These are phyloP conservation scores for Megalopta genalis DNA, from an alignment of 1,140 invertebrate species.

Conservation along the genomic window DNA sequence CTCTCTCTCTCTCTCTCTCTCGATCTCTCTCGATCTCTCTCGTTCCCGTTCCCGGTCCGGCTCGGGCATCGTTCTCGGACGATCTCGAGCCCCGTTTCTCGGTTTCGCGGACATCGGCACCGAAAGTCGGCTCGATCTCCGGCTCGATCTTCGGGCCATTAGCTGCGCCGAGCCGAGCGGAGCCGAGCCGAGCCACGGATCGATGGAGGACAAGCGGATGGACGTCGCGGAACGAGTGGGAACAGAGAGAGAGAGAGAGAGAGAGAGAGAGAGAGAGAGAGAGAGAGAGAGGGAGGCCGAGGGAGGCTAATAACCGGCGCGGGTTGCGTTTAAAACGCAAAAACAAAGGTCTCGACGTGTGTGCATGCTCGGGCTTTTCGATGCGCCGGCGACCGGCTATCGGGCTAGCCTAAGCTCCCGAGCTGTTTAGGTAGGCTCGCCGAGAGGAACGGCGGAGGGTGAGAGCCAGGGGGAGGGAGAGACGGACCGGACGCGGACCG, in stretches of 20 bases:
- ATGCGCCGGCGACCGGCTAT: not conserved
- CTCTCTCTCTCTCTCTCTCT: constrained; percentile 1
- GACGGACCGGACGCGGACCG: constrained; percentile 27
- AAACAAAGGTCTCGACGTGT: constrained; percentile 70
- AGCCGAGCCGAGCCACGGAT: no score
- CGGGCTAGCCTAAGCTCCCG: not conserved
- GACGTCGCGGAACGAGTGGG: no score
- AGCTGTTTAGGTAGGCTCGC: no score
- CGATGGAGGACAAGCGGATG: no score
- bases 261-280: no score
- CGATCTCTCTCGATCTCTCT: not conserved
- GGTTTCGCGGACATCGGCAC: constrained; percentile 32
- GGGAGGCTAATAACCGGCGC: constrained; percentile 19
- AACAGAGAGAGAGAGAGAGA: no score
- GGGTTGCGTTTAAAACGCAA: constrained; percentile 64
- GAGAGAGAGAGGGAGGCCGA: no score
- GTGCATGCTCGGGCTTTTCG: constrained; percentile 24
- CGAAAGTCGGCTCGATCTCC: not conserved
- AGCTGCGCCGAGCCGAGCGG: no score
- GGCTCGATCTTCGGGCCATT: no score
- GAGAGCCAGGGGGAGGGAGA: constrained; percentile 33
- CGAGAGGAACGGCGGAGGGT: no score
- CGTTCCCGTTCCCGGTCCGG: not conserved
- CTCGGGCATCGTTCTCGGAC: constrained; percentile 19
- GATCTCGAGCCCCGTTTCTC: not conserved